phyloP scores from a whole-genome alignment of 2,888 invertebrate genomes.

The Notocelia uddmanniana region DNA sequence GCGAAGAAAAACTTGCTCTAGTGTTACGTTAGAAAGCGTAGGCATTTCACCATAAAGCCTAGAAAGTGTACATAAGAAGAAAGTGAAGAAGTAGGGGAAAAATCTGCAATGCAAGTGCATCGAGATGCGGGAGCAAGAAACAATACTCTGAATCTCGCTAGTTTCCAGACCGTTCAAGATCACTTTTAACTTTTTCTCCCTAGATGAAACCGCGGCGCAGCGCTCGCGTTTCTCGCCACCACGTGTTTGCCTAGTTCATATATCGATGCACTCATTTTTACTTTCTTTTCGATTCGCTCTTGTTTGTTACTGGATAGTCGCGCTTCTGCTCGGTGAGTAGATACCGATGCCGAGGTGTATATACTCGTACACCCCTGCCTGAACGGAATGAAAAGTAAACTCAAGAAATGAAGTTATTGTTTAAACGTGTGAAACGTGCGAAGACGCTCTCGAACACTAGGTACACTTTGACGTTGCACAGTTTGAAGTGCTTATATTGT shows the following conservation, averaged over 20 bases:
- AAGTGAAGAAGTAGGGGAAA: slow-evolving; percentile 83
- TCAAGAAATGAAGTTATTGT: slow-evolving; percentile 54
- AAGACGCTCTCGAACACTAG: background rate
- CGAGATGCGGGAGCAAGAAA: slow-evolving; percentile 70
- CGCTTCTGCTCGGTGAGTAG: slow-evolving; percentile 55
- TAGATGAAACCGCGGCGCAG: slow-evolving; percentile 72
- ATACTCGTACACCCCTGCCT: slow-evolving; percentile 37
- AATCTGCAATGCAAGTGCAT: slow-evolving; percentile 72
- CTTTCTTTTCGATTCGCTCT: slow-evolving; percentile 85
- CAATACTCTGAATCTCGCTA: slow-evolving; percentile 67
- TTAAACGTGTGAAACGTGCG: slow-evolving; percentile 22
- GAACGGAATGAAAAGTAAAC: slow-evolving; percentile 64
- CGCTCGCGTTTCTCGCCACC: slow-evolving; percentile 71
- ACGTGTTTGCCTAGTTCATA: slow-evolving; percentile 79
- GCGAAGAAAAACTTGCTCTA: slow-evolving; percentile 82
- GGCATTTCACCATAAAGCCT: slow-evolving; percentile 83
- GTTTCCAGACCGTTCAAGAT: slow-evolving; percentile 73
- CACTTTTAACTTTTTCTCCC: slow-evolving; percentile 72
- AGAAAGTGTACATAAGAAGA: slow-evolving; percentile 84
- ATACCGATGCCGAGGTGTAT: slow-evolving; percentile 2
- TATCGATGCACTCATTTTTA: slow-evolving; percentile 83
- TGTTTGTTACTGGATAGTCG: slow-evolving; percentile 67
- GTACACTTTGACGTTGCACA: background rate
- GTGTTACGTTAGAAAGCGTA: slow-evolving; percentile 83
- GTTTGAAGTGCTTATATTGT: background rate